Evolutionary conservation across 2,888 invertebrate species (phyloP), one percentile per base, ranked within the genome.

Genomic region (Phoenoteleia sp.): DNA sequence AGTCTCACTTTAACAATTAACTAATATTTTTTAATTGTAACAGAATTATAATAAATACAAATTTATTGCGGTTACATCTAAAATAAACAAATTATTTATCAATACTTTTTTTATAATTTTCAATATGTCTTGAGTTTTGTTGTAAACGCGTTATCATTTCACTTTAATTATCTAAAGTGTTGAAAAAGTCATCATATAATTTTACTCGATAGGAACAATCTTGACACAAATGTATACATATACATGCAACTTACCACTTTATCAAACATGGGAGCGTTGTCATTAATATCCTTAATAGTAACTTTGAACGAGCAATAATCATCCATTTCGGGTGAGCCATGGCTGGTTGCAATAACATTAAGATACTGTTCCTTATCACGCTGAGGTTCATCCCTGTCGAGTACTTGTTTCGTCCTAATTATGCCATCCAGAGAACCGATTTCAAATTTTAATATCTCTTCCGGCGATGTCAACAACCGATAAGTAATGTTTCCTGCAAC

Each of bases 251-350:
- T 95, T 94, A 97, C 97, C 94, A 95, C 96, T 96, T 96, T 96
- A 93, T 97, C 97, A 94, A 97, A 97, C 88, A 96, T 96, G 3
- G 97, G 97, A 15, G 94, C 94, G 92, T 99, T 99, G 94, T 99
- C 99, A 94, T 99, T 99, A 92, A 98, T 96, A 94, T 99, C 99
- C 91, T 96, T 96, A 86, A 99, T 97, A 85, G 96, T 96, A 72
- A 99, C 97, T 94, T 97, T 97, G 93, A 99, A 97, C 4, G 98
- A 98, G 94, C 99, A 99, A 72, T 98, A 97, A 90, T 98, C 98
- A 89, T 98, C 98, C 67, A 99, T 94, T 58, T 97, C 96, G 0
- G 98, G 98, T 87, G 96, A 96, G 0, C 99, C 99, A 93, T 98
- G 97, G 94, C 99, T 99, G 77, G 97, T 97, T 0, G 98, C 99